Base-by-base conservation (phyloP, 2,888 invertebrate species). In the Drosophila monieri region DNA sequence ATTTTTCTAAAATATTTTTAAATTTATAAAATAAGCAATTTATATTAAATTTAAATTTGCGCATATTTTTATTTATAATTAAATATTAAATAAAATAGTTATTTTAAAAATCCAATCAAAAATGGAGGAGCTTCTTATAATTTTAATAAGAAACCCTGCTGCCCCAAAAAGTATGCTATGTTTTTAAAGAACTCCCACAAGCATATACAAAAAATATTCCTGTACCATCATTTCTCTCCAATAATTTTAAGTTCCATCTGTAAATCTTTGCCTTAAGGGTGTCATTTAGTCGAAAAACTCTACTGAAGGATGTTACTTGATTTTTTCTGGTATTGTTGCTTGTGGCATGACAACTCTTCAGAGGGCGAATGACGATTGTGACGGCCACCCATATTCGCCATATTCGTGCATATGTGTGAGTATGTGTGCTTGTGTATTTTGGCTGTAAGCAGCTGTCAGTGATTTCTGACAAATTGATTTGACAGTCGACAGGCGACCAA, bases 401-500 rank as follows among this genome's bases (percentile, higher is more conserved):
- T 72, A 54, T 39, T 18, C 56, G 32, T 25, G 9, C 15, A 18
- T 30, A 47, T 46, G 46, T n/a, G 8, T 48, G 21, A 32, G 21
- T n/a, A 6, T 25, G 12, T 32, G 41, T 8, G 18, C 77, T 73
- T 79, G 77, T 85, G 66, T 83, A 73, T 73, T 84, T 86, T 86
- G 83, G 72, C 87, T 85, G 81, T 87, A 85, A 89, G 85, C 89
- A 89, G 88, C 88, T 89, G 88, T 87, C 89, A 89, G 79, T 89
- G 88, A 89, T 89, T 89, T 83, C 85, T 89, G 89, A 88, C 89
- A 89, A 89, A 89, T 89, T 89, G 88, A 88, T 89, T 88, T 89
- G 85, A 88, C 87, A 87, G 87, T 84, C 85, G 87, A 81, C 81
- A 81, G 81, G 73, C 86, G 84, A 79, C 76, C 76, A 72, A 51